phyloP scores from a whole-genome alignment of 2,888 invertebrate species.

The Heliconius charithonia region DNA sequence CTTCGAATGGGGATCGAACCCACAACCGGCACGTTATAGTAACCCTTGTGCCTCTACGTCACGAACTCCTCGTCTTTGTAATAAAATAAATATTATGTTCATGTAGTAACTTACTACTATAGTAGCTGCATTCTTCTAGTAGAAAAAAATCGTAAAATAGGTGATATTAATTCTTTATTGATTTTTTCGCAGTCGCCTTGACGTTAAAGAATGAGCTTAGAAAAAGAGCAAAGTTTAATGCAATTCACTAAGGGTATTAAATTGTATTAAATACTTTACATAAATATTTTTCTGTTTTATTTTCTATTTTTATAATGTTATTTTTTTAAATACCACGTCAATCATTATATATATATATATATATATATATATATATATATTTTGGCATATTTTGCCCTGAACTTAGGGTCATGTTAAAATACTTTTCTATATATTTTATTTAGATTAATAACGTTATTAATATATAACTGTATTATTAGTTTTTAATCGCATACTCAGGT shows the following conservation, averaged over 20 bases:
- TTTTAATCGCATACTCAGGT: constrained; percentile 2
- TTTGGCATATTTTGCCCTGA: too few species aligned
- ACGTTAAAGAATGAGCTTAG: not conserved
- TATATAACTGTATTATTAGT: not conserved
- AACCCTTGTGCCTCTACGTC: too few species aligned
- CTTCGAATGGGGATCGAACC: too few species aligned
- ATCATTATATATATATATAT: not conserved
- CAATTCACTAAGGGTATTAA: not conserved
- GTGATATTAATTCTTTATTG: not conserved
- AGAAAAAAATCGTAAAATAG: not conserved
- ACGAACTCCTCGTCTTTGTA: too few species aligned
- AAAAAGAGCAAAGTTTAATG: not conserved
- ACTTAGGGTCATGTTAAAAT: not conserved
- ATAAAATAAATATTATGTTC: not conserved
- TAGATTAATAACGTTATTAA: too few species aligned
- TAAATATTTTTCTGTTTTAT: not conserved
- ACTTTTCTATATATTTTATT: not conserved
- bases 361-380: not conserved
- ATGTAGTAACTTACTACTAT: too few species aligned
- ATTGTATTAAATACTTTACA: too few species aligned
- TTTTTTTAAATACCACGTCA: not conserved
- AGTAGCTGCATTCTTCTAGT: not conserved
- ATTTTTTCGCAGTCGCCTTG: not conserved
- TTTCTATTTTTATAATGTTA: not conserved
- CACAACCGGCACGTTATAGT: too few species aligned